Conservation (phyloP, 2,113 vertebrate species). For the Perca fluviatilis region DNA sequence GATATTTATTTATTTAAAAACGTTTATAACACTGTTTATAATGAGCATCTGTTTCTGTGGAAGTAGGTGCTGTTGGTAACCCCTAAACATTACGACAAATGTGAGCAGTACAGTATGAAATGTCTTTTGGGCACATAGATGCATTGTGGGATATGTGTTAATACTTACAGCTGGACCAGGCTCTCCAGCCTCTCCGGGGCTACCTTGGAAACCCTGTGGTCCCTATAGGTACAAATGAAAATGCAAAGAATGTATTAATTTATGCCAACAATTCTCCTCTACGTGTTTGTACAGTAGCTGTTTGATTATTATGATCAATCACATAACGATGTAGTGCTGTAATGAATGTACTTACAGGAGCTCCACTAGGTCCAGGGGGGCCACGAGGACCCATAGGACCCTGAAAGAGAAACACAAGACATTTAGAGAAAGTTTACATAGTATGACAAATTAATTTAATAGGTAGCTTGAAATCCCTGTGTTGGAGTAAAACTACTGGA, state of each 20-base stretch:
- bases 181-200: slow-evolving; percentile 93
- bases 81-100: not conserved
- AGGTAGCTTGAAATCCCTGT: not conserved
- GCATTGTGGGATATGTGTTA: slow-evolving; percentile 13
- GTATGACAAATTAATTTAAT: not conserved
- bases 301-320: not conserved
- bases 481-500: not conserved
- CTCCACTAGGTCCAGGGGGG: slow-evolving; percentile 91
- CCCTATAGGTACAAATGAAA: slow-evolving; percentile 82
- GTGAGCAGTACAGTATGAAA: not conserved
- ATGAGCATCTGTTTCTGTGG: not conserved
- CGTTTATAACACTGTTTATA: not conserved
- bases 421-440: not conserved
- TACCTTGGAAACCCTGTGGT: slow-evolving; percentile 97
- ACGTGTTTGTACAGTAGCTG: not conserved
- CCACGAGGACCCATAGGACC: slow-evolving; percentile 97
- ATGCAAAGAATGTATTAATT: slow-evolving; percentile 14
- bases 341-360: slow-evolving; percentile 88
- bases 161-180: slow-evolving; percentile 91
- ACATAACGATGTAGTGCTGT: not conserved
- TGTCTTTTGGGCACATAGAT: not conserved
- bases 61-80: not conserved
- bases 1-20: not conserved
- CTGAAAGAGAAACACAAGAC: slow-evolving; percentile 72
- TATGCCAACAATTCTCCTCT: not conserved